Evolutionary conservation across 2,113 vertebrate species (phyloP), one percentile per base, ranked within the genome.

Genomic region (Alces alces): DNA sequence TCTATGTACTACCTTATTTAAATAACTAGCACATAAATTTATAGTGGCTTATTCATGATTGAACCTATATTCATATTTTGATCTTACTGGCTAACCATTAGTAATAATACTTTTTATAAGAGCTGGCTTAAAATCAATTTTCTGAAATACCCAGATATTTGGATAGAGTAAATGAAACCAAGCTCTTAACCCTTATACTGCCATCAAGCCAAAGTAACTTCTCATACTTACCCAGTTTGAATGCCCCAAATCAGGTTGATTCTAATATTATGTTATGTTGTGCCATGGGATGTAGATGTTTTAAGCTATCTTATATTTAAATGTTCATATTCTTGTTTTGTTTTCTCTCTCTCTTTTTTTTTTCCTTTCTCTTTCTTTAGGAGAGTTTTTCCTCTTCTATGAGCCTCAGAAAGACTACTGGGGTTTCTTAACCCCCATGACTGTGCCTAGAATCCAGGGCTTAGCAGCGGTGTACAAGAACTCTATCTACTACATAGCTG

Each of bases 361-460:
- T 58, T 93, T 89, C 96, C 97, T 66, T 89, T 88, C 21, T 93
- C 98, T 52, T 95, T 95, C 97, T 97, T 3, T 99, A 99, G 99
- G 99, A 95, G 99, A 99, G 98, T 99, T 99, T 98, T 99, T 99
- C 98, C 99, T 99, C 98, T 99, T 99, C 99, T 99, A 99, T 45
- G 99, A 99, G 97, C 99, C 99, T 90, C 99, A 99, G 89, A 99
- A 99, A 98, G 99, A 99, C 99, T 99, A 99, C 97, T 99, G 99
- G 99, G 99, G 99, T 39, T 99, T 99, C 97, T 98, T 99, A 93
- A 99, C 99, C 27, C 99, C 99, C 0, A 99, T 99, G 99, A 99
- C 98, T 87, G 98, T 99, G 98, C 99, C 99, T 96, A 99, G 99
- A 95, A 99, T 99, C 98, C 99, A 99, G 98, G 99, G 99, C 97